Evolutionary conservation across 2,888 invertebrate genomes (phyloP).

Genomic region (Seira ritae): DNA sequence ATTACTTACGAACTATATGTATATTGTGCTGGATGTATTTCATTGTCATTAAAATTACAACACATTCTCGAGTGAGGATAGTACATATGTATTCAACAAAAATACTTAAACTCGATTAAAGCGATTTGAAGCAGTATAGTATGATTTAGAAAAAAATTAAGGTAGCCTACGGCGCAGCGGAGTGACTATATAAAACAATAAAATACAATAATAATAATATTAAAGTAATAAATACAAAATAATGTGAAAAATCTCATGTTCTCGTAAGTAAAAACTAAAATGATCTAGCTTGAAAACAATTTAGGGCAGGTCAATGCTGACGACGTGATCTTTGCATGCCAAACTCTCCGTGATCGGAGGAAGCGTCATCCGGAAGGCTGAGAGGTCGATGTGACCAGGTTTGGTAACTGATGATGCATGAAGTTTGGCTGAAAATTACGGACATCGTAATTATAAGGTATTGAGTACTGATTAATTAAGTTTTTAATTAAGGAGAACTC

Average conservation of each 20-base stretch:
- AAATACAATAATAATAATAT: too few relatives aligned
- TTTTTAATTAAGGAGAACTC: conserved; percentile 40
- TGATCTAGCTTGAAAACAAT: conserved; percentile 19
- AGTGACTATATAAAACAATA: not conserved
- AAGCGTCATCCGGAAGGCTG: conserved; percentile 49
- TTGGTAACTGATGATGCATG: conserved; percentile 48
- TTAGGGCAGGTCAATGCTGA: conserved; percentile 26
- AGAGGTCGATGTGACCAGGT: conserved; percentile 51
- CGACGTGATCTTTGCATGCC: conserved; percentile 30
- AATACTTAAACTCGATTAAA: too few relatives aligned
- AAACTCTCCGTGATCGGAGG: conserved; percentile 45
- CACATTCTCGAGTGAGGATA: too few relatives aligned
- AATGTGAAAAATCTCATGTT: not conserved
- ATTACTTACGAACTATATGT: too few relatives aligned
- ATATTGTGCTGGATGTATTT: too few relatives aligned
- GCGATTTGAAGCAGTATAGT: not conserved
- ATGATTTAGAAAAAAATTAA: not conserved
- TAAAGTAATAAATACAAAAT: not conserved
- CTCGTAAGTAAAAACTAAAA: not conserved
- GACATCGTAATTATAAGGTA: not conserved
- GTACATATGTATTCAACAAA: too few relatives aligned
- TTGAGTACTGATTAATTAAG: not conserved
- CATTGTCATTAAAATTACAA: too few relatives aligned
- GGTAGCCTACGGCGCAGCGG: not conserved
- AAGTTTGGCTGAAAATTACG: conserved; percentile 44